Evolutionary conservation across 2,797 vertebrate species (phyloP), one percentile per base, ranked within the genome.

Genomic region (Selene dorsalis): DNA sequence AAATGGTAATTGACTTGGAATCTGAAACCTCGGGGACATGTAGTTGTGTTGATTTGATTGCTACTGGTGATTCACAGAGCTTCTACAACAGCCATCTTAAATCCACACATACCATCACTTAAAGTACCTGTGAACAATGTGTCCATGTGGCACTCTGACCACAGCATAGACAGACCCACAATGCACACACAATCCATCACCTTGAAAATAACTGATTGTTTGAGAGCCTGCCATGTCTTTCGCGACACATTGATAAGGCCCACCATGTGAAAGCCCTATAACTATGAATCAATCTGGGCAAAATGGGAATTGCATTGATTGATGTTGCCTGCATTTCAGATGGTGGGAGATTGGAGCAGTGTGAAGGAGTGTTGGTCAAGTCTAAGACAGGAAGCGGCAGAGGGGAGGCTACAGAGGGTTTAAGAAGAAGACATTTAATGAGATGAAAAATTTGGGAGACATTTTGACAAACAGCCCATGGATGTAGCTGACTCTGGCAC

Each of bases 271-370:
- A 87, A 62, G 68, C 72, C 60, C 63, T 61, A 79, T 83, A 84
- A 85, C 88, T 82, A 87, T 78, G 53, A 87, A 81, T 88, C 86
- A 87, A 88, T 91, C 59, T 60, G 57, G 45, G 48, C 38, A 45
- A 81, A 82, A 87, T 87, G 77, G 66, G 67, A 85, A 70, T n/a
- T 0, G 13, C 82, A 88, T 89, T 86, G 88, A 90, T 86, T 81
- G 77, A 82, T 80, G 82, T 28, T 65, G 69, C 30, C 70, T 69
- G 77, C 57, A 61, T 77, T 76, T 88, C 67, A 81, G 86, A 85
- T 87, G 71, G 52, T 67, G 69, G 63, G 13, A 77, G 85, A 91
- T 85, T 72, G 66, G 39, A 55, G 55, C 30, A 32, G 64, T 3
- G 32, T 58, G 58, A 56, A 58, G 52, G 41, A 74, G 50, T 39